Evolutionary conservation across 1,140 invertebrate species (phyloP).

Genomic region (Ooceraea biroi): DNA sequence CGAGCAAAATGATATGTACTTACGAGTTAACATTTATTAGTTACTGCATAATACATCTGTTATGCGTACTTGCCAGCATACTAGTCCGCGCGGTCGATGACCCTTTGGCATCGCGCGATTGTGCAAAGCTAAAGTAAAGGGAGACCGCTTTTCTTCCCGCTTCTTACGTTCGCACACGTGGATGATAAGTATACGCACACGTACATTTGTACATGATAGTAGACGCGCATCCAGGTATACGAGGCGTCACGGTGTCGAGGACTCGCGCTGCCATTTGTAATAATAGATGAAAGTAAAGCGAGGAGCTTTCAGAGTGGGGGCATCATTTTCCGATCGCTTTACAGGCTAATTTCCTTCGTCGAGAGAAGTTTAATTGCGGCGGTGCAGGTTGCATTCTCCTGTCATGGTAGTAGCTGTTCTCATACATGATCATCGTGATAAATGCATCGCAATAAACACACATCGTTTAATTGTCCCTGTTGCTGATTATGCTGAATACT

Average conservation of each 20-base stretch:
- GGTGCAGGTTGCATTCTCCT: conserved; percentile 39
- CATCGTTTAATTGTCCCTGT: conserved; percentile 67
- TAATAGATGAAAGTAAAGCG: conserved; percentile 71
- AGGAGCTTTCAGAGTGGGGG: conserved; percentile 56
- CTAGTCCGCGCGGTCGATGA: conserved; percentile 17
- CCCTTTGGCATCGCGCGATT: neutral
- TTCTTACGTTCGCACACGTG: neutral
- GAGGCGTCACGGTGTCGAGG: conserved; percentile 36
- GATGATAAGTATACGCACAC: conserved; percentile 10
- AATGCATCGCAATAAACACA: conserved; percentile 53
- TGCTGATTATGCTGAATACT: conserved; percentile 65
- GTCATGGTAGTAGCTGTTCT: conserved; percentile 41
- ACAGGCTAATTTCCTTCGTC: conserved; percentile 48
- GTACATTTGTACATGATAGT: neutral
- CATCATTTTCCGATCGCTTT: conserved; percentile 37
- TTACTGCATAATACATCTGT: conserved; percentile 15
- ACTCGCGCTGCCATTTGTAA: conserved; percentile 46
- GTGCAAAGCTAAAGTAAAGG: conserved; percentile 27
- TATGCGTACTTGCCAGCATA: neutral
- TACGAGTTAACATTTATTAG: conserved; percentile 25
- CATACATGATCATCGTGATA: conserved; percentile 64
- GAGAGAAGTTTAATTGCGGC: conserved; percentile 48
- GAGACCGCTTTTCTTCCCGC: conserved; percentile 23
- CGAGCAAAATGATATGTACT: neutral
- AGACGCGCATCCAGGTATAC: neutral